These are phyloP conservation scores for Drymodes brunneopygia DNA, from an alignment of 2,113 vertebrate genomes.

Conservation along the genomic window DNA sequence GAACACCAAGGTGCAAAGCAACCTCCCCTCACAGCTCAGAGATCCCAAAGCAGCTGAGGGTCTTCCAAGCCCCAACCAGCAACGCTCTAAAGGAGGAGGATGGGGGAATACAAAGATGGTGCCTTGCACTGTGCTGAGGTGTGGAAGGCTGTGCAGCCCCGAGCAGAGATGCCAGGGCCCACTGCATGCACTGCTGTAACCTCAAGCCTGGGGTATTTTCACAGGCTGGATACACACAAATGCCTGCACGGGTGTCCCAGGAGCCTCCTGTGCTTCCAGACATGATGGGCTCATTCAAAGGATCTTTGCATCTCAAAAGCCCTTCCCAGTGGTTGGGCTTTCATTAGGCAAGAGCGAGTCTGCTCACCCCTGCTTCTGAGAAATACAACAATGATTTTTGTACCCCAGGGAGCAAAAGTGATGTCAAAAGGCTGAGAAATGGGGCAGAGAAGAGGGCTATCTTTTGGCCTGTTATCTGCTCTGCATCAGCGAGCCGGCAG, in stretches of 20 bases:
- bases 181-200: background rate
- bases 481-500: background rate
- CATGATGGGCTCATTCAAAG: background rate
- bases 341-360: background rate
- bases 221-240: background rate
- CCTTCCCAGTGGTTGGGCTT: background rate
- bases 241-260: accelerated
- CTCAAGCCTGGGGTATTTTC: background rate
- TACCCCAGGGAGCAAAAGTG: background rate
- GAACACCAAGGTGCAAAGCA: background rate
- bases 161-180: background rate
- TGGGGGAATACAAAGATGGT: background rate
- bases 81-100: background rate
- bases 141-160: background rate
- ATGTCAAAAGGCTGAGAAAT: slow-evolving; percentile 10
- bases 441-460: background rate
- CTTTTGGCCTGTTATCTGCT: background rate
- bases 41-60: background rate
- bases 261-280: background rate
- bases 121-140: background rate
- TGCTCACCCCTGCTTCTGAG: background rate
- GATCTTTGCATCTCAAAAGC: background rate
- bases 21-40: background rate
- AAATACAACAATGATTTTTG: background rate
- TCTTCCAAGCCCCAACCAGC: background rate